Base-by-base conservation (phyloP, 2,113 vertebrate species). In the Trinectes maculatus region DNA sequence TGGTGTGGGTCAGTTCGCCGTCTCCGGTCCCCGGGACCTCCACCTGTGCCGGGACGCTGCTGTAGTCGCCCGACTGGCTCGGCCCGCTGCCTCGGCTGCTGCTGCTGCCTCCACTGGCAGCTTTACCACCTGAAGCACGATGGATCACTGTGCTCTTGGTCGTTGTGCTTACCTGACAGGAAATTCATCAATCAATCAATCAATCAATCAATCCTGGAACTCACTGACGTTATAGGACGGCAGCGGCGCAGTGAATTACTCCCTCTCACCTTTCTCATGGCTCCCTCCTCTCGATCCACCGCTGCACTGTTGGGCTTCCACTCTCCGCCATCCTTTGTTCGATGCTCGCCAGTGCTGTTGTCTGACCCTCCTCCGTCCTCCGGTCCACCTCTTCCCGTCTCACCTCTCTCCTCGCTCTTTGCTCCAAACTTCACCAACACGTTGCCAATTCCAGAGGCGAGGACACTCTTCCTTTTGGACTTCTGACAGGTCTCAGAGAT, bases 401-500 rank as follows among this genome's bases (percentile, higher is more conserved):
- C 93, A 16, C 87, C 92, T 33, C 81, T 92, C 16, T 93, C 93
- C 0, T 65, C 82, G 3, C 84, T 79, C 10, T 91, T 91, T 6
- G 92, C 92, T 1, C 93, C 94, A 55, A 98, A 97, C 73, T 93
- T 96, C 42, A 99, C 97, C 4, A 91, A 90, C 60, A 98, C 83
- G 0, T 56, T 94, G n/a, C 96, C 96, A 5, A 94, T 91, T 0
- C 96, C 98, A 13, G 94, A 92, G 0, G 95, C 96, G 49, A 99
- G 91, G 3, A 95, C 88, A 4, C 96, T 98, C 87, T 98, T 98
- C 65, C 97, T 82, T 89, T 98, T 98, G 12, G 94, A 96, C 84
- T 98, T 98, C 92, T 99, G 97, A 39, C 97, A 99, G 0, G 93
- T 91, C 51, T 98, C 96, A 0, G 97, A 96, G 81, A 99, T 97